Evolutionary conservation across 2,888 invertebrate species (phyloP).

Genomic region (Gibbula magus): DNA sequence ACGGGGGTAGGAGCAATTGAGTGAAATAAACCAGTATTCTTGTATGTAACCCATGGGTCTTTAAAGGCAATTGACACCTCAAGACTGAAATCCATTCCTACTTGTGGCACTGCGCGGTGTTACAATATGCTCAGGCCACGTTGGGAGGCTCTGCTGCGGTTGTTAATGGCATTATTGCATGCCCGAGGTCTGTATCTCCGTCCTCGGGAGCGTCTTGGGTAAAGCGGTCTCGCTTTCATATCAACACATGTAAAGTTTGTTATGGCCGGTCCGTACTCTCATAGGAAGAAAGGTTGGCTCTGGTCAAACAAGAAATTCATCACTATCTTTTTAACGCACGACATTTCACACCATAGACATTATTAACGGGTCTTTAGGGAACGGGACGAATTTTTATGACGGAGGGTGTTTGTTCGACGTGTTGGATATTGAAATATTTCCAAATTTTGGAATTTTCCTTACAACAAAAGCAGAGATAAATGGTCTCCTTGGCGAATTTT

Average conservation of each 20-base stretch:
- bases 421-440: too few relatives aligned
- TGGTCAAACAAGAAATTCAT: conserved; percentile 5
- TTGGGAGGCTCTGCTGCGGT: background rate
- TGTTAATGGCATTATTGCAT: background rate
- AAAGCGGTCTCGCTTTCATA: background rate
- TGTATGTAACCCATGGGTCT: too few relatives aligned
- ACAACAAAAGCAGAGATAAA: too few relatives aligned
- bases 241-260: conserved; percentile 9
- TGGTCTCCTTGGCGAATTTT: too few relatives aligned
- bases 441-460: too few relatives aligned
- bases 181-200: background rate
- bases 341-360: background rate
- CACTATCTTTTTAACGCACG: background rate
- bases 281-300: background rate
- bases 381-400: background rate
- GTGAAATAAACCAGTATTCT: background rate
- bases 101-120: background rate
- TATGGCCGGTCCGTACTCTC: background rate
- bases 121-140: conserved; percentile 1
- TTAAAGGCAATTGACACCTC: background rate
- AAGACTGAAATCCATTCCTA: background rate
- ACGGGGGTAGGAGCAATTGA: background rate
- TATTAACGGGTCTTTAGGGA: background rate
- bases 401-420: too few relatives aligned
- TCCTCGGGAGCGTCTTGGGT: background rate